Evolutionary conservation across 2,888 invertebrate species (phyloP).

Genomic region (Mesorhabditis spiculigera): DNA sequence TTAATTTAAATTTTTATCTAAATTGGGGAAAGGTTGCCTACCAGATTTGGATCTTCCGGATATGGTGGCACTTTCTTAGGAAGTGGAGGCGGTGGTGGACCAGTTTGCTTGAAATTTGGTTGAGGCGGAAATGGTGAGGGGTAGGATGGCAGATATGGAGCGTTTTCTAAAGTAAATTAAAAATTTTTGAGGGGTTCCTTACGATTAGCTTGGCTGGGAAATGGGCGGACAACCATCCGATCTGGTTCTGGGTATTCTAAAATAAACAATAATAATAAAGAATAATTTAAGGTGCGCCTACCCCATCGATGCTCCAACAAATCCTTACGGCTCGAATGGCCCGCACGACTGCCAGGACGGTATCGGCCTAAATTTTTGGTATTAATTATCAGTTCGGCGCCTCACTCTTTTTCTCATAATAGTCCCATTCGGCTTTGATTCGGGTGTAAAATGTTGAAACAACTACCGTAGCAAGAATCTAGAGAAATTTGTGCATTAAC

Average conservation of each 20-base stretch:
- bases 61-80: conserved; percentile 30
- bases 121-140: not conserved
- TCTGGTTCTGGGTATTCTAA: not conserved
- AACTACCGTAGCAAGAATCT: conserved; percentile 53
- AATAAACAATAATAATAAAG: too few species aligned
- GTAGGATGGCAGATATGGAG: not conserved
- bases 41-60: conserved; percentile 26
- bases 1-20: not conserved
- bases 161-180: conserved; percentile 6
- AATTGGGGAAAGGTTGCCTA: not conserved
- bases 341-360: conserved; percentile 5
- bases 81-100: conserved; percentile 30
- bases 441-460: conserved; percentile 51
- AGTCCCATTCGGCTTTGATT: conserved; percentile 42
- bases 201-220: conserved; percentile 6
- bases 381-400: too few species aligned
- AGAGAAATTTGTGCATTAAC: conserved; percentile 8
- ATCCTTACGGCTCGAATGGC: conserved; percentile 25
- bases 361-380: not conserved
- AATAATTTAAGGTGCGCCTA: too few species aligned
- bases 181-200: not conserved
- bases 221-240: not conserved
- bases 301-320: conserved; percentile 17
- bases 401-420: conserved; percentile 45
- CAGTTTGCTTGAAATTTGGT: not conserved